These are phyloP conservation scores for Neuroterus valhalla DNA, from an alignment of 1,140 invertebrate species.

Conservation along the genomic window DNA sequence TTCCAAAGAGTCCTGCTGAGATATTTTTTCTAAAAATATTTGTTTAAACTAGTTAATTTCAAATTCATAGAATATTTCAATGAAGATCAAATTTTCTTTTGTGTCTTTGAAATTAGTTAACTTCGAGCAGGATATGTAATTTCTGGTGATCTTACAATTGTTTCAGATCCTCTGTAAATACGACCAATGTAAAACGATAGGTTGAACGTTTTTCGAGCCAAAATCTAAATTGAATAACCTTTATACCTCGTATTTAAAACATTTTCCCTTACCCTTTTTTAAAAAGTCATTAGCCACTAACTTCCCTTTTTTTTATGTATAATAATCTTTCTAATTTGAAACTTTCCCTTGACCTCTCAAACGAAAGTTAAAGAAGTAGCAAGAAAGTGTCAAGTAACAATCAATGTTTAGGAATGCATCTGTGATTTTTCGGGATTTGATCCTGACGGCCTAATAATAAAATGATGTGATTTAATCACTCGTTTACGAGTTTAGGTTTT, in stretches of 20 bases:
- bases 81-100: neutral
- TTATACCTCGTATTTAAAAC: constrained; percentile 17
- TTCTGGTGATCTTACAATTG: neutral
- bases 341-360: constrained; percentile 5
- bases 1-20: constrained; percentile 26
- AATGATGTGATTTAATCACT: constrained; percentile 18
- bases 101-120: neutral
- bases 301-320: neutral
- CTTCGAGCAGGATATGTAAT: constrained; percentile 18
- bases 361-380: neutral
- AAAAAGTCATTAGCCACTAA: neutral
- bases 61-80: neutral
- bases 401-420: neutral
- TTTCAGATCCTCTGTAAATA: neutral
- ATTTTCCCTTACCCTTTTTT: neutral
- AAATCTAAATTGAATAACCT: constrained; percentile 18
- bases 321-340: neutral
- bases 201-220: neutral
- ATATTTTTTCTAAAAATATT: constrained; percentile 1
- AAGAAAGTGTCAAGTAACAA: neutral
- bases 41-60: neutral
- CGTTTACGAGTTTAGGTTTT: neutral
- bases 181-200: neutral
- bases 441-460: neutral
- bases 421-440: neutral